Evolutionary conservation across 1,140 invertebrate genomes (phyloP).

Genomic region (Aphidius gifuensis): DNA sequence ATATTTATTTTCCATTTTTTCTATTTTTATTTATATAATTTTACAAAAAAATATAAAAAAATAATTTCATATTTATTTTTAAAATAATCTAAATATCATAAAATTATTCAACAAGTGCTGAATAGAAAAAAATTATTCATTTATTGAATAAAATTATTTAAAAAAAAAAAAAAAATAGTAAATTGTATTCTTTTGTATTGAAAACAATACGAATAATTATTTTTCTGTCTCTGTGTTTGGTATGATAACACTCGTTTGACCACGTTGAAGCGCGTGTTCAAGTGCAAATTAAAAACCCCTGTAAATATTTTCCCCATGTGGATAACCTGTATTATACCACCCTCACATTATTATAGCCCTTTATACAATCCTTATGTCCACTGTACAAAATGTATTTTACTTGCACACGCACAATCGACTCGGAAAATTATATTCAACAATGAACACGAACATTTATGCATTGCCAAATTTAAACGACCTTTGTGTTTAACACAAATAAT

Average conservation of each 20-base stretch:
- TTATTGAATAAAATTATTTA: too few species aligned
- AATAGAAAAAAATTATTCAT: too few species aligned
- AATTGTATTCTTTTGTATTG: too few species aligned
- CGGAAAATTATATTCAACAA: conserved; percentile 34
- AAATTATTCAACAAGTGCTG: too few species aligned
- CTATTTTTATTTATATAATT: too few species aligned
- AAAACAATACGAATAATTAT: too few species aligned
- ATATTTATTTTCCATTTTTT: too few species aligned
- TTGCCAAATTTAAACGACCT: background rate
- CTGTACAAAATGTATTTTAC: conserved; percentile 4
- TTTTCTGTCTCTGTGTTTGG: too few species aligned
- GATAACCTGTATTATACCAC: background rate
- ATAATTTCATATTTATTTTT: too few species aligned
- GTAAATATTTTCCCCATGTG: conserved; percentile 6
- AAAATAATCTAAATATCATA: too few species aligned
- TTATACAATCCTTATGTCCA: background rate
- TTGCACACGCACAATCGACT: conserved; percentile 23
- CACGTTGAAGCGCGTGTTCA: conserved; percentile 16
- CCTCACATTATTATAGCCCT: conserved; percentile 2
- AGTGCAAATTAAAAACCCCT: background rate
- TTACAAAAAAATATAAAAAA: too few species aligned
- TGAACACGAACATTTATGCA: conserved; percentile 18
- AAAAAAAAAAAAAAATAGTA: too few species aligned
- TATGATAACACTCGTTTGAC: conserved; percentile 19
- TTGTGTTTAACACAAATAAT: conserved; percentile 30